Evolutionary conservation across 2,888 invertebrate species (phyloP), one percentile per base, ranked within the genome.

Genomic region (Melanargia galathea): DNA sequence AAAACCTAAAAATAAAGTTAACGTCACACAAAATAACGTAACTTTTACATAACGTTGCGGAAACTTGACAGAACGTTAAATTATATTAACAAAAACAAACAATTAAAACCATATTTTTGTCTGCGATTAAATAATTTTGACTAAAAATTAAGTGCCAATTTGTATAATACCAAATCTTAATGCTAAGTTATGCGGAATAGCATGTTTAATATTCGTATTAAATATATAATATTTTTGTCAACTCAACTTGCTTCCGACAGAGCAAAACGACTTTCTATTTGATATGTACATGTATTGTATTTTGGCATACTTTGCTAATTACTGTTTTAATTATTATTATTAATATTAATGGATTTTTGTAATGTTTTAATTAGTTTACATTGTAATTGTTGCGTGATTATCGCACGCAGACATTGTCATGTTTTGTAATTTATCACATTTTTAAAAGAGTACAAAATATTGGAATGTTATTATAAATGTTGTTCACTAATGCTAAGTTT

Each of bases 371-470:
- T 85, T 88, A 87, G 88, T 90, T 87, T 90, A 88, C 87, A 86
- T 84, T 83, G 81, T 87, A 86, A 86, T 83, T 86, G 86, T 87
- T 88, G 84, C 83, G 89, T 86, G 86, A 84, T 81, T 84, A n/a
- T 18, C 8, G 80, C 80, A 82, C 81, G 76, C 83, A 72, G 35
- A 75, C 78, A 79, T 78, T 84, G 83, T 85, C 86, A 79, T 83
- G 86, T 88, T 90, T 90, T 89, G 87, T 90, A 89, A 90, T 90
- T 90, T 90, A 90, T 90, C 87, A 87, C 88, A 88, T 89, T 90
- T n/a, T 90, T 89, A 89, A 86, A 90, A 58, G 89, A 90, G 90
- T 90, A 90, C 88, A 89, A 90, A 90, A 86, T 90, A 90, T 90
- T 87, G 87, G 89, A 87, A 88, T 87, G 90, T 90, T 90, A 89